Base-by-base conservation (phyloP, 2,113 vertebrate genomes). In the Erythrocercus mccallii region DNA sequence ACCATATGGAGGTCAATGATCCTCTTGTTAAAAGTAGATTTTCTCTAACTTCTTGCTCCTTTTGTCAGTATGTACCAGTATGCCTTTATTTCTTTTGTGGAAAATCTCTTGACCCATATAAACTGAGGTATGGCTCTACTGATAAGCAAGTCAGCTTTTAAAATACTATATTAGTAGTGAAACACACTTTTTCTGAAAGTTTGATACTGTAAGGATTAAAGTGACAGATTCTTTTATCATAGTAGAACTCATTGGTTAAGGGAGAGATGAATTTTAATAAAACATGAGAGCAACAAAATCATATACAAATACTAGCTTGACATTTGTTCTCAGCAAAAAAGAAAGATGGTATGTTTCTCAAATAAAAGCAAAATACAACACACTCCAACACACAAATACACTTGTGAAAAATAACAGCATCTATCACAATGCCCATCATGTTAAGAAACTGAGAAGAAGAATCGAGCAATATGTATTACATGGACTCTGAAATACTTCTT, bases 371-470 rank as follows among this genome's bases (percentile, higher is more conserved):
- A 81, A 90, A 69, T 66, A 17, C 6, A 31, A n/a, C 37, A 28
- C 11, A 78, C 14, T 70, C 78, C 24, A 54, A 35, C 27, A 74
- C 15, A 80, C 8, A 47, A 78, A 73, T 45, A 45, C 7, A 37
- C 15, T 24, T 70, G 31, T 31, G 33, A 74, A 30, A 61, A 48
- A 56, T 30, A 88, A 13, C 4, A 54, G 10, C 47, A n/a, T n/a
- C 25, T 69, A 6, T 61, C 64, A 48, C 4, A 38, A 4, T 38
- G 33, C 3, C 3, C 19, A 40, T 38, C 12, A 19, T 0, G 0
- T 78, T 73, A 58, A 66, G 25, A 84, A 88, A 76, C 24, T 35
- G 42, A 72, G 58, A 89, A 47, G 8, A 76, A 81, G 68, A 68
- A 40, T 35, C 33, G 35, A 69, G 2, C 14, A 17, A 2, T 23